Conservation (phyloP, 1,140 invertebrate genomes). For the Scaptomyza graminum region DNA sequence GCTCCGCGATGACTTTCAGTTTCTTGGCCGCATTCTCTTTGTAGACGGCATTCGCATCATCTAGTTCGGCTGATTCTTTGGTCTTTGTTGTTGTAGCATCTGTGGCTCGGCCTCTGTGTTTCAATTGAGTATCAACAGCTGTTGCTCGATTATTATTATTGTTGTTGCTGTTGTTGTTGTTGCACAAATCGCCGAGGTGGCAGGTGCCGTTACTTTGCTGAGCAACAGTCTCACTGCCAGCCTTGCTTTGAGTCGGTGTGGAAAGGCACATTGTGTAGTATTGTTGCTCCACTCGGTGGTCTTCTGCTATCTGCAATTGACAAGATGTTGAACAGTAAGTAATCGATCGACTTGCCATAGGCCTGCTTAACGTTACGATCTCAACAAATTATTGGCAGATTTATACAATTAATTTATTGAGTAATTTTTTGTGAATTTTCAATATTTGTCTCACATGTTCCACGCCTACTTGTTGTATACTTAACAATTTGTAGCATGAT, state of each 20-base stretch:
- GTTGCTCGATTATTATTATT: not conserved
- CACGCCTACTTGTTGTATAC: slow-evolving; percentile 2
- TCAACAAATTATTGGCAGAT: slow-evolving; percentile 2
- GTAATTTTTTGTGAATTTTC: slow-evolving; percentile 14
- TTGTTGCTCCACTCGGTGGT: not conserved
- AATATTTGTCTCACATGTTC: slow-evolving; percentile 30
- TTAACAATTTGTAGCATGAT: not conserved
- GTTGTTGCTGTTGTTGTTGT: slow-evolving; percentile 3
- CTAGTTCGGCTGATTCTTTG: slow-evolving; percentile 30
- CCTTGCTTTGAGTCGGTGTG: slow-evolving; percentile 50
- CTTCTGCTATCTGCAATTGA: slow-evolving; percentile 28
- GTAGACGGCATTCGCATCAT: slow-evolving; percentile 76
- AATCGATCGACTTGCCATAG: slow-evolving; percentile 10
- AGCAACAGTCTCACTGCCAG: not conserved
- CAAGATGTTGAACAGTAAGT: slow-evolving; percentile 15
- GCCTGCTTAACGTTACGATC: slow-evolving; percentile 53
- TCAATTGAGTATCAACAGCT: slow-evolving; percentile 31
- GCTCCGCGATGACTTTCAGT: slow-evolving; percentile 9
- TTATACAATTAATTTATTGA: slow-evolving; percentile 46
- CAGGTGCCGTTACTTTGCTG: slow-evolving; percentile 41
- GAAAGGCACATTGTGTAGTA: slow-evolving; percentile 73
- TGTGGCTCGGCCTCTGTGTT: slow-evolving; percentile 50
- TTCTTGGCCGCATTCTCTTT: slow-evolving; percentile 56
- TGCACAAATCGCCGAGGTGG: slow-evolving; percentile 36
- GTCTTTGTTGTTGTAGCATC: slow-evolving; percentile 39